phyloP scores from a whole-genome alignment of 2,797 vertebrate genomes.

The Labeo calbasu region DNA sequence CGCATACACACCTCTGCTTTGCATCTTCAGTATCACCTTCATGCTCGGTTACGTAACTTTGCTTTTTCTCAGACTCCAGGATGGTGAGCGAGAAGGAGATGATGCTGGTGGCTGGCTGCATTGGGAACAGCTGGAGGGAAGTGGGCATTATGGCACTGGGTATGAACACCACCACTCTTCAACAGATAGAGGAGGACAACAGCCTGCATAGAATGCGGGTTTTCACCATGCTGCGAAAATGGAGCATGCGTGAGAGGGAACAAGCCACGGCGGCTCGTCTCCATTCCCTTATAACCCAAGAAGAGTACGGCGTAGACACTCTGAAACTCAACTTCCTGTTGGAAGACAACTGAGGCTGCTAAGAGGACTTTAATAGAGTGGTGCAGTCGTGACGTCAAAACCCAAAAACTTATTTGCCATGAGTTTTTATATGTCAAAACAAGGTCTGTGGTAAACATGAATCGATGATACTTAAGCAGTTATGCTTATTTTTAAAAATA shows the following conservation, averaged over 20 bases:
- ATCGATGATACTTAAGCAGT: not conserved
- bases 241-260: slow-evolving; percentile 63
- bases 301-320: slow-evolving; percentile 57
- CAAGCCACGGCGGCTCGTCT: slow-evolving; percentile 70
- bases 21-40: not conserved
- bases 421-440: not conserved
- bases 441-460: not conserved
- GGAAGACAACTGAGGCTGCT: slow-evolving; percentile 40
- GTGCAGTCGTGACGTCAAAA: not conserved
- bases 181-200: slow-evolving; percentile 77
- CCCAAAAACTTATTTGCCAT: not conserved
- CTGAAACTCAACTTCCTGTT: slow-evolving; percentile 71
- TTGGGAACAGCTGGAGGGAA: slow-evolving; percentile 74
- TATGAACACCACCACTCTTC: slow-evolving; percentile 68
- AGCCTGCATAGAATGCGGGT: slow-evolving; percentile 66
- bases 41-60: not conserved
- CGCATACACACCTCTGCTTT: slow-evolving; percentile 2
- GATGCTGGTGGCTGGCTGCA: slow-evolving; percentile 70
- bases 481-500: too few relatives aligned
- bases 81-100: slow-evolving; percentile 76
- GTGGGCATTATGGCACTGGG: slow-evolving; percentile 72
- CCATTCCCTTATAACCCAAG: slow-evolving; percentile 71
- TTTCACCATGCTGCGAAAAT: slow-evolving; percentile 74
- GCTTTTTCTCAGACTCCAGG: slow-evolving; percentile 48
- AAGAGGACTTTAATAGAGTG: not conserved